phyloP scores from a whole-genome alignment of 2,797 vertebrate genomes.

The Chelmon rostratus region DNA sequence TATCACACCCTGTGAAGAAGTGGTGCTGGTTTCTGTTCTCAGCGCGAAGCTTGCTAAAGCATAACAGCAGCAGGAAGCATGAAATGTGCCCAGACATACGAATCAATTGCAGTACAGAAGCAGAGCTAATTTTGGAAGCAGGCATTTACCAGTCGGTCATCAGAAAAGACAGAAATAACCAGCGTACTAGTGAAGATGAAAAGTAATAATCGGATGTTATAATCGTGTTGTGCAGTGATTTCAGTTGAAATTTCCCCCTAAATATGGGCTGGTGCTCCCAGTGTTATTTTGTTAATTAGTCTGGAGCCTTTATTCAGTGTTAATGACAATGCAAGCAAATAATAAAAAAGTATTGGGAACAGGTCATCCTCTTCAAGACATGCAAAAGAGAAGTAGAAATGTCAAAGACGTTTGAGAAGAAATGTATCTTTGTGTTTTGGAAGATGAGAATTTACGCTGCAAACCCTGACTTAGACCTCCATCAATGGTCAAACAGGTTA shows the following conservation, averaged over 20 bases:
- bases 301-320: neutral
- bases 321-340: conserved; percentile 2
- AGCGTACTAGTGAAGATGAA: neutral
- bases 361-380: too few relatives aligned
- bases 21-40: neutral
- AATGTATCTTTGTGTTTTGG: neutral
- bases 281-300: neutral
- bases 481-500: neutral
- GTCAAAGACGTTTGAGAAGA: neutral
- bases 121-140: neutral
- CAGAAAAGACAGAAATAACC: conserved; percentile 1
- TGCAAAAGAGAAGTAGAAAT: neutral
- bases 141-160: neutral
- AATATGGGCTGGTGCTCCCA: neutral
- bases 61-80: neutral
- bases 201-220: neutral
- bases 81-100: neutral
- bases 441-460: neutral
- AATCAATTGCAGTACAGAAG: neutral
- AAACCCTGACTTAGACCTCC: neutral
- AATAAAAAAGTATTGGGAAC: too few relatives aligned
- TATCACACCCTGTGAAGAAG: neutral
- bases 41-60: neutral
- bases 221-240: neutral
- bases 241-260: neutral